phyloP scores from a whole-genome alignment of 2,113 vertebrate species.

The Podocnemis expansa region DNA sequence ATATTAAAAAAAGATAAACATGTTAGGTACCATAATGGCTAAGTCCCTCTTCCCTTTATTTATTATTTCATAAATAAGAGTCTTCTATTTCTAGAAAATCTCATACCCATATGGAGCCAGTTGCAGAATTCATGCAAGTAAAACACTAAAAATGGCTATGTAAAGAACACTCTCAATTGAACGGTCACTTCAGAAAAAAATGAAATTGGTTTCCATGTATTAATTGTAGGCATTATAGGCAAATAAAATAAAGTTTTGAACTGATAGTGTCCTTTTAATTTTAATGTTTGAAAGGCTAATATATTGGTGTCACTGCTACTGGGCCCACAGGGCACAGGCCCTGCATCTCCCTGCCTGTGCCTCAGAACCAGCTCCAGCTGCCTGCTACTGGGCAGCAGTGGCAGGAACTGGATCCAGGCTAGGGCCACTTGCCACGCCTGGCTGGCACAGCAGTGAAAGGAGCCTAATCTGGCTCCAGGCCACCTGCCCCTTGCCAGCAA shows the following conservation, averaged over 20 bases:
- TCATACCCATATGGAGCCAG: neutral
- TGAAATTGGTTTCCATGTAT: neutral
- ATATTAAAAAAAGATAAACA: too few relatives aligned
- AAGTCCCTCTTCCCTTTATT: neutral
- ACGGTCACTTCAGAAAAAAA: neutral
- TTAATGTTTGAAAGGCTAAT: neutral
- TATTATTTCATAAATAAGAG: neutral
- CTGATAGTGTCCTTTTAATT: neutral
- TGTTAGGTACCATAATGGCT: neutral
- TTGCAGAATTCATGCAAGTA: neutral
- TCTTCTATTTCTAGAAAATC: neutral
- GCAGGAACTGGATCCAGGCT: too few relatives aligned
- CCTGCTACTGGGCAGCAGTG: too few relatives aligned
- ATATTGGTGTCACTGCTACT: too few relatives aligned
- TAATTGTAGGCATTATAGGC: rapidly evolving
- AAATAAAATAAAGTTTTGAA: neutral
- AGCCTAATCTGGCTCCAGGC: too few relatives aligned
- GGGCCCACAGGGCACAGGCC: too few relatives aligned
- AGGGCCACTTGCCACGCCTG: too few relatives aligned
- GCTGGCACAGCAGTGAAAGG: too few relatives aligned
- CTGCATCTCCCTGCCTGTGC: too few relatives aligned
- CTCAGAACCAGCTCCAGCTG: too few relatives aligned
- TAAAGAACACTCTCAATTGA: neutral
- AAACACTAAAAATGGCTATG: neutral
- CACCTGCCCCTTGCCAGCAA: too few relatives aligned